Evolutionary conservation across 2,797 vertebrate species (phyloP).

Genomic region (Acestrorhynchus altus): DNA sequence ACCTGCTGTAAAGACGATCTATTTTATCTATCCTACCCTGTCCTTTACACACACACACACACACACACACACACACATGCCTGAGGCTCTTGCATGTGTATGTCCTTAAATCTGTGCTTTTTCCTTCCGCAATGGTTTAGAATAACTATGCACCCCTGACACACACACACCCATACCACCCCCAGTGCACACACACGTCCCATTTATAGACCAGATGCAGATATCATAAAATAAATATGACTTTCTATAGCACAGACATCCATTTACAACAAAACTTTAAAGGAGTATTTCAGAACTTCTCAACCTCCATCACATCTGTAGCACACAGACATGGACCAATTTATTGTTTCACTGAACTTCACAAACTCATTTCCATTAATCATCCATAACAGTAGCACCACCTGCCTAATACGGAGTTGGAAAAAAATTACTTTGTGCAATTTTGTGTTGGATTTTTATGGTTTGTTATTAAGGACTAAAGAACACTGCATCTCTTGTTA

Average conservation of each 20-base stretch:
- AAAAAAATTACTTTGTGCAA: too few relatives aligned
- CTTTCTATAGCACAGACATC: too few relatives aligned
- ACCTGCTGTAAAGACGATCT: slow-evolving; percentile 2
- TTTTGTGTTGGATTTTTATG: too few relatives aligned
- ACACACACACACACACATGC: slow-evolving; percentile 22
- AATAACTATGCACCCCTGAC: background rate
- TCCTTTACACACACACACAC: background rate
- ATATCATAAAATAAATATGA: too few relatives aligned
- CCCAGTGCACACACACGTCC: background rate
- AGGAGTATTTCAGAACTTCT: background rate
- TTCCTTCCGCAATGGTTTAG: slow-evolving; percentile 34
- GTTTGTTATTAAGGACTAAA: too few relatives aligned
- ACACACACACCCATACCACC: background rate
- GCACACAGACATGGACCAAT: too few relatives aligned
- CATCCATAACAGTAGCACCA: too few relatives aligned
- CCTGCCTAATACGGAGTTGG: too few relatives aligned
- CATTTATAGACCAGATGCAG: background rate
- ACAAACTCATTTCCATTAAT: too few relatives aligned
- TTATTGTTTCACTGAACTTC: too few relatives aligned
- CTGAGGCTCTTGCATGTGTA: slow-evolving; percentile 10
- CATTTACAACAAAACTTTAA: background rate
- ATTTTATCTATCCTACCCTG: slow-evolving; percentile 5
- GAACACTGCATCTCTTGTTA: too few relatives aligned
- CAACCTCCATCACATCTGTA: background rate
- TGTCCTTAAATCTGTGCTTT: slow-evolving; percentile 27